These are phyloP conservation scores for Cochlearius cochlearius DNA, from an alignment of 2,113 vertebrate genomes.

Conservation along the genomic window DNA sequence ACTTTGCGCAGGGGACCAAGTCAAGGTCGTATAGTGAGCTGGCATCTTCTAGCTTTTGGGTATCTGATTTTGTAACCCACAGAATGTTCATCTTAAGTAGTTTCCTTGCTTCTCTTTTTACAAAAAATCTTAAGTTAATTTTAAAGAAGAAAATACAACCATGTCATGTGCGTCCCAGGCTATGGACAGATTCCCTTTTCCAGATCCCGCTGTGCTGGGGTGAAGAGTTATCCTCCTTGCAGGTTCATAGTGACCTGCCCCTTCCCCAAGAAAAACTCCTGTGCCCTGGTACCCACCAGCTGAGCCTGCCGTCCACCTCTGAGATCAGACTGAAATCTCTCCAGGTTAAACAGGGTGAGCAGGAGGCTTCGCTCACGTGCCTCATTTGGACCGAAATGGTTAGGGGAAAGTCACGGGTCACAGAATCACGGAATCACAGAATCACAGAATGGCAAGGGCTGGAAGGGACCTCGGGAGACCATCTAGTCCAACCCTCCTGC, in stretches of 20 bases:
- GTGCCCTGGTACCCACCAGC: neutral
- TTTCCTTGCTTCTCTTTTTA: neutral
- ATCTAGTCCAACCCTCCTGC: too few relatives aligned
- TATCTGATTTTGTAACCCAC: neutral
- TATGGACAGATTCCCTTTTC: neutral
- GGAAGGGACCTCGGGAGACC: too few relatives aligned
- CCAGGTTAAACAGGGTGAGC: neutral
- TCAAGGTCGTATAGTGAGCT: neutral
- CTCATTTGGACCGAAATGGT: neutral
- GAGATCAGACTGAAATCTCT: accelerated
- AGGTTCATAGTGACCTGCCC: neutral
- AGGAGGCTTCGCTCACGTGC: neutral
- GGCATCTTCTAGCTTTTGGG: neutral
- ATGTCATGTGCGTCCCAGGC: neutral
- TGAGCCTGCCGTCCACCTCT: accelerated
- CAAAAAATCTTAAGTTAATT: neutral
- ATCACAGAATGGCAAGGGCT: too few relatives aligned
- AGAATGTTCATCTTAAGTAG: neutral
- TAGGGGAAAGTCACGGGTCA: neutral
- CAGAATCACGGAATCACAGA: too few relatives aligned
- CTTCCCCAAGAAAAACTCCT: neutral
- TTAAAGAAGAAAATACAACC: neutral
- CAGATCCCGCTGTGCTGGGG: neutral
- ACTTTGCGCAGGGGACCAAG: neutral
- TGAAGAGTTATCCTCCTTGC: neutral